Percentiles rank a stretch among this genome's conserved stretches.
These are phyloP conservation scores for Acipenser oxyrinchus DNA, from an alignment of 2,797 vertebrate genomes.

Conservation along the genomic window DNA sequence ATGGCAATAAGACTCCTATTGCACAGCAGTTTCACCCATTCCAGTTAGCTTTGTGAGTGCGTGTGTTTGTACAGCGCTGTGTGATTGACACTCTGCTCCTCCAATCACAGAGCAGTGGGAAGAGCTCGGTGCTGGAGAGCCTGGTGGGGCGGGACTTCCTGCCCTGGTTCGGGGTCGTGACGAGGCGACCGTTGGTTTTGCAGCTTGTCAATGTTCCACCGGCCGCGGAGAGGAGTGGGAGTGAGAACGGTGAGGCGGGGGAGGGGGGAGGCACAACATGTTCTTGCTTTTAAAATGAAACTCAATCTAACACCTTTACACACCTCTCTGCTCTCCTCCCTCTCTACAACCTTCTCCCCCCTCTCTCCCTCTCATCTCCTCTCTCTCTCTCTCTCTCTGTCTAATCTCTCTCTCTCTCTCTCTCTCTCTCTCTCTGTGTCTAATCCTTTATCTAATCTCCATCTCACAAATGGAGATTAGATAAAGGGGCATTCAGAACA, in stretches of 20 bases:
- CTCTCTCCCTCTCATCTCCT: constrained; percentile 33
- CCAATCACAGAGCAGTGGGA: constrained; percentile 66
- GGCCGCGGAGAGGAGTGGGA: constrained; percentile 45
- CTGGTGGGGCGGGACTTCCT: constrained; percentile 69
- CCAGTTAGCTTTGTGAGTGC: too few relatives aligned
- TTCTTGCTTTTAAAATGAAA: too few relatives aligned
- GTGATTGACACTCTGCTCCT: constrained; percentile 8
- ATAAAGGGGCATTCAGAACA: too few relatives aligned
- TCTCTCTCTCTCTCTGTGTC: constrained; percentile 12
- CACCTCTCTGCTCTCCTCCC: too few relatives aligned
- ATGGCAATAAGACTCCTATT: too few relatives aligned
- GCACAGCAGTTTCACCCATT: too few relatives aligned
- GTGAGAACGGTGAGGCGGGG: constrained; percentile 57
- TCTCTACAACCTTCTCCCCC: too few relatives aligned
- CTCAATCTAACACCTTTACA: too few relatives aligned
- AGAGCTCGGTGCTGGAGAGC: constrained; percentile 72
- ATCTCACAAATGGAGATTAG: too few relatives aligned
- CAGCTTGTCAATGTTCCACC: constrained; percentile 63
- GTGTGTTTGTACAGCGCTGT: not conserved
- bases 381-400: not conserved
- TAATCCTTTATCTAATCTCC: constrained; percentile 31
- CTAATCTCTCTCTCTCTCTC: constrained; percentile 15
- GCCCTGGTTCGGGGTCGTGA: constrained; percentile 70
- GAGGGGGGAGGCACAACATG: too few relatives aligned
- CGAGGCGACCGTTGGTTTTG: constrained; percentile 69